Base-by-base conservation (phyloP, 2,888 invertebrate genomes). In the Stegana nigrithorax region DNA sequence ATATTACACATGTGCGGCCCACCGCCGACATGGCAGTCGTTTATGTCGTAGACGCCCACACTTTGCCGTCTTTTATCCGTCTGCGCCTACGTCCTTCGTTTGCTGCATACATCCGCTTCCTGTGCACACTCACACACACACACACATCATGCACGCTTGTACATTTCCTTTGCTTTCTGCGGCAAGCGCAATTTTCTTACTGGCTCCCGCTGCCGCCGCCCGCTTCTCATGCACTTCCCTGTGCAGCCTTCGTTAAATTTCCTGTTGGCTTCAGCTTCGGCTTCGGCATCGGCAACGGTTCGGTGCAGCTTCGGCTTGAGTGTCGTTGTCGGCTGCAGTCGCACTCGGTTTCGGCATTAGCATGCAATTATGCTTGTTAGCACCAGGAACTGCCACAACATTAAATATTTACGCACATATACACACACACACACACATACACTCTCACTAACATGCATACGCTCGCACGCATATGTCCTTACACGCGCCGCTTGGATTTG, bases 401-500 rank as follows among this genome's bases (percentile, higher is more conserved):
- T 53, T 53, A 53, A 53, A 53, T 53, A 53, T 59, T 59, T 47
- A 59, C 50, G 39, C 39, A 29, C 8, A 27, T 27, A 29, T 21
- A 17, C 45, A 45, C n/a, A 29, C 27, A 44, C 45, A 29, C 44
- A 44, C 25, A 25, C 23, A 59, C 36, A 36, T 21, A 47, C 23
- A 47, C 42, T 10, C 17, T 7, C 12, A 23, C 42, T 23, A 14
- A 23, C 56, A 39, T 25, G 23, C 25, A 56, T 25, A 42, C n/a
- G 36, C 32, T 14, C 50, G 36, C 60, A 58, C 25, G 45, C 27
- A n/a, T 21, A 47, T n/a, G 29, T 26, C 5, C 17, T 7, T 4
- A 36, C 23, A 21, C 8, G 53, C 17, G 53, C 32, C 47, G 10
- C 36, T 25, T 25, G 53, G 19, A 73, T 71, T 75, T 67, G 69